Evolutionary conservation across 2,797 vertebrate genomes (phyloP).

Genomic region (Borostomias antarcticus): DNA sequence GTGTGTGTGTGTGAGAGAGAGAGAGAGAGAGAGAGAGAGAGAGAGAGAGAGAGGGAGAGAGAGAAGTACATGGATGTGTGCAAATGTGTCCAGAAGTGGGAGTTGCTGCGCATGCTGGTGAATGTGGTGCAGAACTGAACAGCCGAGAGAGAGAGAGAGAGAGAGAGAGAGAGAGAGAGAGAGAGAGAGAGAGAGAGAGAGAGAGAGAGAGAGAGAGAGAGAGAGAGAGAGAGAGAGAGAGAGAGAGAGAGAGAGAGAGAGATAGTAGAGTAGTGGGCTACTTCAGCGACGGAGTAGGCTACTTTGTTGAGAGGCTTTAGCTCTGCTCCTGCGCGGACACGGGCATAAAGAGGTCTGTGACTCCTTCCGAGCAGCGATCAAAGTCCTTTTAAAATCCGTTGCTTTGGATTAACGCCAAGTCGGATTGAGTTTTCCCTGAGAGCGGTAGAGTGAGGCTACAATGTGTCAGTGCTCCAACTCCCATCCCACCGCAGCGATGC

Average conservation of each 20-base stretch:
- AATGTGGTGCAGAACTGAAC: conserved; percentile 26
- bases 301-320: neutral
- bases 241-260: neutral
- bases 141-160: conserved; percentile 11
- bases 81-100: conserved; percentile 42
- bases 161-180: neutral
- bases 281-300: neutral
- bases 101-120: conserved; percentile 50
- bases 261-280: neutral
- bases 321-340: conserved; percentile 35
- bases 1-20: neutral
- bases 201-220: conserved; percentile 18
- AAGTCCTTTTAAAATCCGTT: conserved; percentile 19
- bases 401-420: conserved; percentile 20
- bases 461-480: conserved; percentile 28
- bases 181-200: conserved; percentile 1
- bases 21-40: neutral
- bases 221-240: neutral
- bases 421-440: neutral
- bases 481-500: conserved; percentile 22
- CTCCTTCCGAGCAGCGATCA: neutral
- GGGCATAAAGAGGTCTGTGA: conserved; percentile 13
- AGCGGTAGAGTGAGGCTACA: conserved; percentile 24
- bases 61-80: conserved; percentile 13
- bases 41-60: neutral